These are phyloP conservation scores for Uloborus plumipes DNA, from an alignment of 2,888 invertebrate species.

Conservation along the genomic window DNA sequence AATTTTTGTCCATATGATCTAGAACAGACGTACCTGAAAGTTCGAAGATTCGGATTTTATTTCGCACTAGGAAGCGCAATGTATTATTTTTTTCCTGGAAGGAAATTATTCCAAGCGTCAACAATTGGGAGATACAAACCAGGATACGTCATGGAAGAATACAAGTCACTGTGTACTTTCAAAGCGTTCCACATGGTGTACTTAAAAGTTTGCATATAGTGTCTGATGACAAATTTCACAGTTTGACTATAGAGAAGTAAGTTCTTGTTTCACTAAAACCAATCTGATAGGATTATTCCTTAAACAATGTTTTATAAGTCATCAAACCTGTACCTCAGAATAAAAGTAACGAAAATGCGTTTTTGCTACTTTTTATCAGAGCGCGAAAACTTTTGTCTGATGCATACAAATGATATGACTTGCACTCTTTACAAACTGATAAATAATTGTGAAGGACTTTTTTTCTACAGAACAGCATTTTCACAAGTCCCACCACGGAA, in stretches of 20 bases:
- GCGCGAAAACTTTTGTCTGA: too few relatives aligned
- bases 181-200: background rate
- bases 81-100: background rate
- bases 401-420: too few relatives aligned
- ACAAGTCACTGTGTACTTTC: background rate
- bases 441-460: too few relatives aligned
- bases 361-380: too few relatives aligned
- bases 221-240: background rate
- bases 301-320: too few relatives aligned
- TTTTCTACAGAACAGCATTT: too few relatives aligned
- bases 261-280: background rate
- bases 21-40: constrained; percentile 38
- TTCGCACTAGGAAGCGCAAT: background rate
- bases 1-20: constrained; percentile 28
- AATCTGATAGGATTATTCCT: too few relatives aligned
- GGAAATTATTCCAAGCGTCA: background rate
- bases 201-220: background rate
- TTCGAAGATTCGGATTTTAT: background rate
- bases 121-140: background rate
- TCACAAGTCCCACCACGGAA: too few relatives aligned
- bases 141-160: background rate
- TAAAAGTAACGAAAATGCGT: too few relatives aligned
- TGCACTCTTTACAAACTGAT: too few relatives aligned
- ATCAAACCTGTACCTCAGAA: too few relatives aligned
- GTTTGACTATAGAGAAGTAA: constrained; percentile 9